Conservation (phyloP, 2,113 vertebrate species). For the Falcunculus frontatus region DNA sequence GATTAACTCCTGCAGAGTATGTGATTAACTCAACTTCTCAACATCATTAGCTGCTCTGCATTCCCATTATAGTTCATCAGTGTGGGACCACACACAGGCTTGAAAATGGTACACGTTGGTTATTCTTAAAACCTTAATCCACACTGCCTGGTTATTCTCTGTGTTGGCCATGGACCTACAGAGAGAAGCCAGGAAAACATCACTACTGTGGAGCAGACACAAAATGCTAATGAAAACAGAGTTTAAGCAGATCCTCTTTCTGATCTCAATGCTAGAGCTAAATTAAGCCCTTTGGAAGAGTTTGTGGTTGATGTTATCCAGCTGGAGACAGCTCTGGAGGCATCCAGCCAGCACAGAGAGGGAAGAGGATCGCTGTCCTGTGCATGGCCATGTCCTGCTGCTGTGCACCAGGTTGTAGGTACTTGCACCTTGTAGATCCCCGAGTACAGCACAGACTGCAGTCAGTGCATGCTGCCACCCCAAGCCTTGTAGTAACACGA, state of each 20-base stretch:
- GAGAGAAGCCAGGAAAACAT: background rate
- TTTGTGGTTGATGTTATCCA: background rate
- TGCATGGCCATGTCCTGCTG: accelerated
- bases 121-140: background rate
- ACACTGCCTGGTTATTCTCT: background rate
- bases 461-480: background rate
- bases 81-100: slow-evolving; percentile 11
- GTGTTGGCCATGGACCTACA: background rate
- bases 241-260: background rate
- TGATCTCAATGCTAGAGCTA: background rate
- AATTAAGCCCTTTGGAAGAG: background rate
- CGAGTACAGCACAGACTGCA: background rate
- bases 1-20: slow-evolving; percentile 28
- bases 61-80: slow-evolving; percentile 23
- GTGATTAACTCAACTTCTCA: slow-evolving; percentile 17
- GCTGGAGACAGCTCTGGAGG: background rate
- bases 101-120: background rate
- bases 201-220: background rate
- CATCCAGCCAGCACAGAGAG: background rate
- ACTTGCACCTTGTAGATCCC: background rate
- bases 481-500: background rate
- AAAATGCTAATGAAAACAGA: background rate
- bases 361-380: background rate
- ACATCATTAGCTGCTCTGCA: slow-evolving; percentile 38
- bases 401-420: background rate